Evolutionary conservation across 2,888 invertebrate species (phyloP), one percentile per base, ranked within the genome.

Genomic region (Euplexia lucipara): DNA sequence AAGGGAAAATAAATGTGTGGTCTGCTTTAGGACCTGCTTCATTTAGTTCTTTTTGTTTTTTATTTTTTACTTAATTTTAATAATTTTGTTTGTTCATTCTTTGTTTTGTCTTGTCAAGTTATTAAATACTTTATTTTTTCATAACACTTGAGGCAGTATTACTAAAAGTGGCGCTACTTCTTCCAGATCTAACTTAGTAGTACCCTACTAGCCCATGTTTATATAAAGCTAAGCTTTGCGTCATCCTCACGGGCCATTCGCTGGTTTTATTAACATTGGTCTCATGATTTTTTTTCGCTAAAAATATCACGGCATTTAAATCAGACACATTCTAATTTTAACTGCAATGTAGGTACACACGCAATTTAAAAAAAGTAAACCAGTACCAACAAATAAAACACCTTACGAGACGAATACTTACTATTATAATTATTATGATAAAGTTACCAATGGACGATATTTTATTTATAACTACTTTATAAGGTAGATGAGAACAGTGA

Each of bases 371-470:
- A n/a, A n/a, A n/a, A n/a, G n/a, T n/a, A n/a, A n/a, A n/a, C n/a
- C n/a, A n/a, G n/a, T n/a, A n/a, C n/a, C n/a, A n/a, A n/a, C n/a
- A n/a, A n/a, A n/a, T n/a, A n/a, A n/a, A 9, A 39, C 16, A n/a
- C 26, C 5, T 3, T 51, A 51, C 22, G 26, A 10, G 22, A 32
- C 9, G 4, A 41, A 58, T 16, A 14, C 20, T 18, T 10, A 44
- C 7, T 61, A 37, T 14, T n/a, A 41, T 10, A 3, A 45, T 20
- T 45, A 12, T n/a, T 30, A 20, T 53, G 35, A 10, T 57, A 58
- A 35, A 45, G 20, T 70, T 41, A 41, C 10, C 14, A 70, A 41
- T 59, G 30, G 47, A 47, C 60, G 34, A 41, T 14, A 20, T 4
- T n/a, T 1, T 22, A 22, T 16, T 7, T 32, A 18, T n/a, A 32